These are phyloP conservation scores for Drepanosiphum platanoidis DNA, from an alignment of 2,888 invertebrate species.

Conservation along the genomic window DNA sequence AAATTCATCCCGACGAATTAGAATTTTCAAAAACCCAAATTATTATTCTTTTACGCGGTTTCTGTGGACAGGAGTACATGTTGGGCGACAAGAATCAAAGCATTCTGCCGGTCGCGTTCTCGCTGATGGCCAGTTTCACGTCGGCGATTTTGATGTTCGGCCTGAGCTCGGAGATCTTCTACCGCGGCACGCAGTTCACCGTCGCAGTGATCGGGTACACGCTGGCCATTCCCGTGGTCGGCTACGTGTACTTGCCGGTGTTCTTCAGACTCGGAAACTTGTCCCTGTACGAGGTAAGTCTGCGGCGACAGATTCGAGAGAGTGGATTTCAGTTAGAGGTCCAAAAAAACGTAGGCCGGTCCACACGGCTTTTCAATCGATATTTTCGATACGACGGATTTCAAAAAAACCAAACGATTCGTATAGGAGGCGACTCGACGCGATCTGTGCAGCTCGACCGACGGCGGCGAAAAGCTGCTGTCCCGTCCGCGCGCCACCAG, in stretches of 20 bases:
- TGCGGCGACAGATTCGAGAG: neutral
- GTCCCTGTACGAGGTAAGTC: conserved; percentile 85
- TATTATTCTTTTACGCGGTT: too few species aligned
- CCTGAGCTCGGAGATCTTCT: conserved; percentile 87
- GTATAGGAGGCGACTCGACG: too few species aligned
- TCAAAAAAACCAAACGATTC: too few species aligned
- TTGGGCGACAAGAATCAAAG: conserved; percentile 84
- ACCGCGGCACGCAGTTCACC: conserved; percentile 82
- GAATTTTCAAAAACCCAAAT: too few species aligned
- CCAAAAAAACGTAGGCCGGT: too few species aligned
- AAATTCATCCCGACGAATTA: too few species aligned
- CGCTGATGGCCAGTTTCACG: conserved; percentile 93
- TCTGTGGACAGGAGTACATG: conserved; percentile 86
- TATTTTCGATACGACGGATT: too few species aligned
- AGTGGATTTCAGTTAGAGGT: too few species aligned
- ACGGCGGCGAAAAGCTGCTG: too few species aligned
- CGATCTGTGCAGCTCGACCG: too few species aligned
- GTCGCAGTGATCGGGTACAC: conserved; percentile 80
- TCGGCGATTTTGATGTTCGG: conserved; percentile 89
- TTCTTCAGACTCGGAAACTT: conserved; percentile 84
- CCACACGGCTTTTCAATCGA: too few species aligned
- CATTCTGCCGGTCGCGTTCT: conserved; percentile 83
- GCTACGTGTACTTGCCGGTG: conserved; percentile 83
- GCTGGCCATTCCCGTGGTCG: conserved; percentile 81
- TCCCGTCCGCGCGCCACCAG: too few species aligned